phyloP scores from a whole-genome alignment of 2,113 vertebrate genomes.

The Sula dactylatra region DNA sequence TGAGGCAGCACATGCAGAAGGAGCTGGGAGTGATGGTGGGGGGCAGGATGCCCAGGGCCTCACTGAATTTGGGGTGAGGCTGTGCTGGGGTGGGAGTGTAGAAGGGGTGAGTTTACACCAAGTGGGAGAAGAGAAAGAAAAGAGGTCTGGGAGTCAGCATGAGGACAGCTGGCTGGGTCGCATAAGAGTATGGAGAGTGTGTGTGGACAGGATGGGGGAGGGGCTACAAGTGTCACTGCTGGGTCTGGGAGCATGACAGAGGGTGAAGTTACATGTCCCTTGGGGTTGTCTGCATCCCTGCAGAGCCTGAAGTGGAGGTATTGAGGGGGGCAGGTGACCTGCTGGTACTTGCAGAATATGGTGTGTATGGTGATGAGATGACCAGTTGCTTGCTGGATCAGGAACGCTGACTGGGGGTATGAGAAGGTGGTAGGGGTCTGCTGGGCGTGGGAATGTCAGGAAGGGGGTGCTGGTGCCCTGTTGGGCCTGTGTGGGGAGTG shows the following conservation, averaged over 20 bases:
- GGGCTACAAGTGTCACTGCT: neutral
- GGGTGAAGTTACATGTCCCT: neutral
- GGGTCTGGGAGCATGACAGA: neutral
- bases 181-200: neutral
- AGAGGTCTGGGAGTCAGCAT: neutral
- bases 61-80: neutral
- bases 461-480: neutral
- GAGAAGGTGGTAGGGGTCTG: neutral
- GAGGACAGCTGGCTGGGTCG: neutral
- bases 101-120: neutral
- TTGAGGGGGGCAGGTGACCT: neutral
- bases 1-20: neutral
- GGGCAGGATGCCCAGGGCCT: neutral
- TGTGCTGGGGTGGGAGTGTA: neutral
- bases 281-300: neutral
- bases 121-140: neutral
- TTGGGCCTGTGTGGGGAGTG: neutral
- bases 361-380: rapidly evolving
- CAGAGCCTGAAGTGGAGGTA: neutral
- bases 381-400: neutral
- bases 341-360: neutral
- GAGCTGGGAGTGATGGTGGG: neutral
- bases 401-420: neutral
- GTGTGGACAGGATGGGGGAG: neutral
- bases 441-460: neutral